Evolutionary conservation across 2,797 vertebrate genomes (phyloP).

Genomic region (Syndactyla subalaris): DNA sequence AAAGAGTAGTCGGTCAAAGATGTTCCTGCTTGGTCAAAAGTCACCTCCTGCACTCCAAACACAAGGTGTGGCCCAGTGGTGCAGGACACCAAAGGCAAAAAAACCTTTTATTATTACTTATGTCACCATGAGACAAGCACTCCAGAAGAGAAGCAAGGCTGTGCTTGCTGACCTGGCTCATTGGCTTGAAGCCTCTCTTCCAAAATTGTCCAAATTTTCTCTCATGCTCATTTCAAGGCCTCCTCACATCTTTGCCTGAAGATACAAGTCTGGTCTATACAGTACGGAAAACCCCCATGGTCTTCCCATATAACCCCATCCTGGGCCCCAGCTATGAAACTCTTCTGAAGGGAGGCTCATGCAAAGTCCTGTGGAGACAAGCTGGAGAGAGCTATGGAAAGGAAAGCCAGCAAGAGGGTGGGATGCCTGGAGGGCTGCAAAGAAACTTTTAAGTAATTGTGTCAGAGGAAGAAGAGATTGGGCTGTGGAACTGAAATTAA

Average conservation of each 20-base stretch:
- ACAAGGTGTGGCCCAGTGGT: background rate
- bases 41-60: background rate
- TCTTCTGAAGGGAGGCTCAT: background rate
- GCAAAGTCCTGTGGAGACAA: background rate
- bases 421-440: background rate
- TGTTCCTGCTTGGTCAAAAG: background rate
- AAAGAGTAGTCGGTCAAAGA: background rate
- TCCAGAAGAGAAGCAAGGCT: background rate
- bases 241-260: background rate
- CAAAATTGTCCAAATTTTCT: background rate
- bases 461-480: conserved; percentile 8
- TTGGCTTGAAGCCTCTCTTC: background rate
- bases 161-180: background rate
- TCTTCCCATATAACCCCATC: background rate
- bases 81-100: background rate
- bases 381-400: background rate
- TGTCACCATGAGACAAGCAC: background rate
- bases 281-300: fast-evolving
- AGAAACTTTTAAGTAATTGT: conserved; percentile 15
- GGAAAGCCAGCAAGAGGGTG: background rate
- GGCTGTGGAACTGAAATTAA: background rate
- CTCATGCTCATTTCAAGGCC: background rate
- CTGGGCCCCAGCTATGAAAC: background rate
- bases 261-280: background rate
- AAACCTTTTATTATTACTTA: background rate